Conservation (phyloP, 2,113 vertebrate species). For the Ceyx margarethae region DNA sequence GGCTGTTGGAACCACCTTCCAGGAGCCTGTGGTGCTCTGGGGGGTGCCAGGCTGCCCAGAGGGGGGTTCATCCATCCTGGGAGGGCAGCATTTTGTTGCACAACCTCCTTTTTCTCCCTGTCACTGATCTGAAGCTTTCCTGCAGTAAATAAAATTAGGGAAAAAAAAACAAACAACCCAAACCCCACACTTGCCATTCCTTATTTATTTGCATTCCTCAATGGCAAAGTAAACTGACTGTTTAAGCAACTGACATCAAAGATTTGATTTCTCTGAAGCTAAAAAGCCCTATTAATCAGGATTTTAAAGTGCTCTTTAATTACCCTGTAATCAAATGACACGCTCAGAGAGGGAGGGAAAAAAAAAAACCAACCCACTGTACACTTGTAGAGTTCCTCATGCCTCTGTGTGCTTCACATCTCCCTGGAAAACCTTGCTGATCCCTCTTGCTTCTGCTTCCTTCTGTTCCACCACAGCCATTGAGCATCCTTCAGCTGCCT, state of each 20-base stretch:
- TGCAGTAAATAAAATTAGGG: background rate
- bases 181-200: background rate
- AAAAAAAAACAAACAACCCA: background rate
- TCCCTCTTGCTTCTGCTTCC: conserved; percentile 22
- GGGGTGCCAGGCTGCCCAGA: background rate
- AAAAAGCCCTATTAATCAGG: conserved; percentile 64
- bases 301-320: conserved; percentile 67
- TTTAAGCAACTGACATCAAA: conserved; percentile 64
- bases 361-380: background rate
- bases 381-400: background rate
- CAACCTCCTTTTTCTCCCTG: background rate
- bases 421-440: conserved; percentile 23
- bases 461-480: background rate
- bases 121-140: background rate
- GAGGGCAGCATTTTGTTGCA: fast-evolving
- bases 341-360: background rate
- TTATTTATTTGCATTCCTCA: conserved; percentile 50
- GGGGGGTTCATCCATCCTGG: background rate
- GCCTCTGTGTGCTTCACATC: conserved; percentile 53
- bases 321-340: conserved; percentile 42
- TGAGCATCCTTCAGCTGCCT: background rate
- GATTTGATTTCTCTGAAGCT: conserved; percentile 61
- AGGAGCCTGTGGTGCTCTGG: fast-evolving
- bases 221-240: conserved; percentile 49
- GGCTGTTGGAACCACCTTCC: background rate